A percentile compares a stretch with the other conserved stretches of the same genome.
Evolutionary conservation across 2,113 vertebrate species (phyloP).

Genomic region (Heterochromis multidens): DNA sequence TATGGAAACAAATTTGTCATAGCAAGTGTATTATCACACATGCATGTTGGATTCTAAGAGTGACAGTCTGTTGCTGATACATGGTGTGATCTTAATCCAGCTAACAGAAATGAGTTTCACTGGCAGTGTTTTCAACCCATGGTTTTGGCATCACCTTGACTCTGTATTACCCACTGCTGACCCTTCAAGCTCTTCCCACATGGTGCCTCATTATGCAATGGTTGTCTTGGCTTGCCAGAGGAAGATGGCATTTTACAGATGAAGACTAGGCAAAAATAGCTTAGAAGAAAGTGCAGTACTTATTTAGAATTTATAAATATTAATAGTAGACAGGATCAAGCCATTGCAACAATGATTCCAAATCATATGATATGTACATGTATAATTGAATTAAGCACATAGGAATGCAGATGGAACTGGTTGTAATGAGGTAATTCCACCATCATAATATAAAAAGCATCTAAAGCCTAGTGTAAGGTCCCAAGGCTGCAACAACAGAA

Average conservation of each 20-base stretch:
- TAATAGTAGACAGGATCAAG: background rate
- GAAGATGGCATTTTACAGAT: background rate
- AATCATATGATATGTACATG: background rate
- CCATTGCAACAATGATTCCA: background rate
- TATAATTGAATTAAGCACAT: background rate
- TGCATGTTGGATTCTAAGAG: background rate
- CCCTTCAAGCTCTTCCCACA: background rate
- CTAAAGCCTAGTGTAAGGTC: background rate
- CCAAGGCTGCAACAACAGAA: background rate
- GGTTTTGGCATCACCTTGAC: background rate
- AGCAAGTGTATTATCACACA: background rate
- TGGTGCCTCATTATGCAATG: background rate
- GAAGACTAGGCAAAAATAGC: background rate
- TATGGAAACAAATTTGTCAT: background rate
- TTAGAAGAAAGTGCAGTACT: background rate
- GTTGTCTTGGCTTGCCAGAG: background rate
- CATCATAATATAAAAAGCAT: rapidly evolving
- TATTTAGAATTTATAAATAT: background rate
- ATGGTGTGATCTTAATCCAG: background rate
- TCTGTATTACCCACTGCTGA: background rate
- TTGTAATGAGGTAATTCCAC: background rate
- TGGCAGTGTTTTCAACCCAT: background rate
- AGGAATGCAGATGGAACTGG: background rate
- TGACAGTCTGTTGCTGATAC: background rate
- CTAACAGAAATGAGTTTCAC: background rate